Conservation (phyloP, 2,888 invertebrate species). For the Oligia latruncula region DNA sequence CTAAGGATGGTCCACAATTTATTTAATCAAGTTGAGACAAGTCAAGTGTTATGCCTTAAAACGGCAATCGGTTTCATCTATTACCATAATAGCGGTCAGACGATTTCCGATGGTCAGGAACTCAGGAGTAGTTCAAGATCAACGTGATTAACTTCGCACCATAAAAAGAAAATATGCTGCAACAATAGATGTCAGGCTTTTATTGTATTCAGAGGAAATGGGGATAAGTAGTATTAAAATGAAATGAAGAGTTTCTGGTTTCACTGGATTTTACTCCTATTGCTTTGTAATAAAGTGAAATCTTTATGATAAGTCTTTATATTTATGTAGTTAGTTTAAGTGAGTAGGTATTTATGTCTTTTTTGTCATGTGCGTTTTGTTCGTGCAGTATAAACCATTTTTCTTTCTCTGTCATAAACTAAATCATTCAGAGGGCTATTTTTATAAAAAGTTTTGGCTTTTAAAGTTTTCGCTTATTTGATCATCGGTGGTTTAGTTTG, state of each 20-base stretch:
- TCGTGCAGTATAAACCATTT: background rate
- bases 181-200: background rate
- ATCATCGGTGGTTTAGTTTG: background rate
- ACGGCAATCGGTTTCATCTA: conserved; percentile 7
- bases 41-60: conserved; percentile 24
- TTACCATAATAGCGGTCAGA: conserved; percentile 2
- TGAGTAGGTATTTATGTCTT: background rate
- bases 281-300: background rate
- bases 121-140: conserved; percentile 25
- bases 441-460: background rate
- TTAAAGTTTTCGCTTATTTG: background rate
- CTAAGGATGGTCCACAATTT: conserved; percentile 6
- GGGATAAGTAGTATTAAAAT: background rate
- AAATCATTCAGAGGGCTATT: background rate
- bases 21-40: conserved; percentile 22
- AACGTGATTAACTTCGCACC: conserved; percentile 3
- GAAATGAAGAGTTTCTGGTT: background rate
- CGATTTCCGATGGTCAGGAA: conserved; percentile 3
- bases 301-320: background rate
- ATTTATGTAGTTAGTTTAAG: background rate
- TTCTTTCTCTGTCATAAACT: background rate
- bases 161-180: conserved; percentile 16
- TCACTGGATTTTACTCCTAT: background rate
- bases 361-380: background rate
- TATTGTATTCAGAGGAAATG: background rate